Conservation (phyloP, 2,888 invertebrate genomes). For the Leptinotarsa peninsularis region DNA sequence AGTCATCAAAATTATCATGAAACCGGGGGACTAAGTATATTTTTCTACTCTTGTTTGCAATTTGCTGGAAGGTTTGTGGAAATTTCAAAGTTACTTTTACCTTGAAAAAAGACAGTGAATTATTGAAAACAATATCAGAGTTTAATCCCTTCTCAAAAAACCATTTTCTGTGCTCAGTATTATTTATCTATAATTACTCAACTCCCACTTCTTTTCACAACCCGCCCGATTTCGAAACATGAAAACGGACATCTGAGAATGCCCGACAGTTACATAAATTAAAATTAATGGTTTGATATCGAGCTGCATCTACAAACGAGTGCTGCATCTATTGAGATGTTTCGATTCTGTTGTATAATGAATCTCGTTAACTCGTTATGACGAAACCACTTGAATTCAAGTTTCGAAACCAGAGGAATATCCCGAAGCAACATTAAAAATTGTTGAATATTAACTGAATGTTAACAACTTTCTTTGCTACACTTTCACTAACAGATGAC, state of each 20-base stretch:
- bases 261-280: neutral
- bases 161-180: no score
- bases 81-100: no score
- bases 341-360: conserved; percentile 3
- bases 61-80: no score
- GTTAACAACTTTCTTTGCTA: conserved; percentile 22
- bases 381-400: neutral
- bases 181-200: no score
- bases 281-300: conserved; percentile 15
- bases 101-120: no score
- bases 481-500: conserved; percentile 23
- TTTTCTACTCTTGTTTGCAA: no score
- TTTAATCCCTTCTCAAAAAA: no score
- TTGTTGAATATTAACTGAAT: conserved; percentile 8
- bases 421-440: neutral
- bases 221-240: neutral
- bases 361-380: neutral
- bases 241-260: conserved; percentile 1
- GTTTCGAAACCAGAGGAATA: neutral
- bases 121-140: no score
- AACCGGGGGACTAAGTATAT: no score
- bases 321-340: neutral
- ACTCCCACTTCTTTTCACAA: no score
- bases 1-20: no score
- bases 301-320: conserved; percentile 6